Evolutionary conservation across 2,888 invertebrate species (phyloP).

Genomic region (Tetragonisca angustula): DNA sequence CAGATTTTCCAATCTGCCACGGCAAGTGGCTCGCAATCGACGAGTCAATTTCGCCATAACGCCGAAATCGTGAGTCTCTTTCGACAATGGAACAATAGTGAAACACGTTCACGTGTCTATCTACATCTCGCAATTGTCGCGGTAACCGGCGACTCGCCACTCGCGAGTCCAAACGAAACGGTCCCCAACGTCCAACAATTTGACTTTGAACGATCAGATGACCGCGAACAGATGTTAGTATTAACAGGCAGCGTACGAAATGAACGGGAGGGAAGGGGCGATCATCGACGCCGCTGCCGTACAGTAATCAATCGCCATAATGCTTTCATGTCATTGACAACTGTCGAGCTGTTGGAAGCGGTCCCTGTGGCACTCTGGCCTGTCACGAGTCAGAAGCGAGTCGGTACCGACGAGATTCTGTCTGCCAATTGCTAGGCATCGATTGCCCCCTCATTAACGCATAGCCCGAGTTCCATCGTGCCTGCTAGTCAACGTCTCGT

Average conservation of each 20-base stretch:
- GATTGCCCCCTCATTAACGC: conserved; percentile 56
- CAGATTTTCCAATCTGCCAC: neutral
- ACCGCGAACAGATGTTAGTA: conserved; percentile 43
- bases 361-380: neutral
- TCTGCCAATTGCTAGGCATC: conserved; percentile 47
- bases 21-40: neutral
- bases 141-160: no score
- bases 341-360: conserved; percentile 35
- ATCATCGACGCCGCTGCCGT: conserved; percentile 31
- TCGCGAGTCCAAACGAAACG: conserved; percentile 31
- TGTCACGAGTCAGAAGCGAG: conserved; percentile 57
- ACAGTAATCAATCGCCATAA: conserved; percentile 59
- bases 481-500: neutral
- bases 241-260: conserved; percentile 48
- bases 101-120: neutral
- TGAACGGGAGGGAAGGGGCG: conserved; percentile 1
- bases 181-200: conserved; percentile 4
- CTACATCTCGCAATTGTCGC: conserved; percentile 3
- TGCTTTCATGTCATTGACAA: conserved; percentile 60
- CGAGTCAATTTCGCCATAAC: conserved; percentile 15
- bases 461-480: conserved; percentile 2
- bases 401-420: conserved; percentile 38
- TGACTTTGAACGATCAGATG: conserved; percentile 6
- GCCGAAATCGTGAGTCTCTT: conserved; percentile 30
- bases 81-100: conserved; percentile 28